Evolutionary conservation across 2,113 vertebrate species (phyloP).

Genomic region (Amphilophus citrinellus): DNA sequence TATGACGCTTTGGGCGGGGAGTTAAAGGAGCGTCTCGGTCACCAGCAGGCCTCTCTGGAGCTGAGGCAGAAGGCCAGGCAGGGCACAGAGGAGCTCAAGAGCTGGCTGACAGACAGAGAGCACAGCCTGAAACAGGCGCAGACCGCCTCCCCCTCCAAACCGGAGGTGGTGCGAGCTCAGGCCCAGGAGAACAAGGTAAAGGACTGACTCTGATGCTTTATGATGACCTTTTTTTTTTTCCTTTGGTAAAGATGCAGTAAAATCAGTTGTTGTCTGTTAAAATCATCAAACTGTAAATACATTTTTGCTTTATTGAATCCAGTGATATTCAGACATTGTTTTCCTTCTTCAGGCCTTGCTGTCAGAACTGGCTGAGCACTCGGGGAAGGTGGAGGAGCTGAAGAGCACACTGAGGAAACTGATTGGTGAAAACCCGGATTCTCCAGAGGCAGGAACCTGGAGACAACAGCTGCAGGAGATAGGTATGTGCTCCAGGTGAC

Average conservation of each 20-base stretch:
- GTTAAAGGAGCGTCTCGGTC: slow-evolving; percentile 82
- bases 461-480: slow-evolving; percentile 92
- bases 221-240: not conserved
- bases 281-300: accelerated
- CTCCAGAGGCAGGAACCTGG: slow-evolving; percentile 93
- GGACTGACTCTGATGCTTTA: not conserved
- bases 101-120: slow-evolving; percentile 80
- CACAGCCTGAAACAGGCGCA: slow-evolving; percentile 78
- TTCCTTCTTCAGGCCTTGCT: slow-evolving; percentile 85
- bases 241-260: not conserved
- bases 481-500: slow-evolving; percentile 81
- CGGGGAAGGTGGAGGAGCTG: slow-evolving; percentile 90
- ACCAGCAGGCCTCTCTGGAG: slow-evolving; percentile 83
- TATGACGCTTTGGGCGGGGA: slow-evolving; percentile 86
- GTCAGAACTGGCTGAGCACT: slow-evolving; percentile 89
- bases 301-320: not conserved
- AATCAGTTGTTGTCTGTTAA: not conserved
- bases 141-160: slow-evolving; percentile 87
- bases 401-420: slow-evolving; percentile 88
- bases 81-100: slow-evolving; percentile 80
- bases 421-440: slow-evolving; percentile 89
- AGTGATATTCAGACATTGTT: not conserved
- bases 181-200: slow-evolving; percentile 96
- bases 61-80: slow-evolving; percentile 84
- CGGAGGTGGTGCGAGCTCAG: slow-evolving; percentile 89